These are phyloP conservation scores for Sceloporus tristichus DNA, from an alignment of 2,113 vertebrate genomes.

Conservation along the genomic window DNA sequence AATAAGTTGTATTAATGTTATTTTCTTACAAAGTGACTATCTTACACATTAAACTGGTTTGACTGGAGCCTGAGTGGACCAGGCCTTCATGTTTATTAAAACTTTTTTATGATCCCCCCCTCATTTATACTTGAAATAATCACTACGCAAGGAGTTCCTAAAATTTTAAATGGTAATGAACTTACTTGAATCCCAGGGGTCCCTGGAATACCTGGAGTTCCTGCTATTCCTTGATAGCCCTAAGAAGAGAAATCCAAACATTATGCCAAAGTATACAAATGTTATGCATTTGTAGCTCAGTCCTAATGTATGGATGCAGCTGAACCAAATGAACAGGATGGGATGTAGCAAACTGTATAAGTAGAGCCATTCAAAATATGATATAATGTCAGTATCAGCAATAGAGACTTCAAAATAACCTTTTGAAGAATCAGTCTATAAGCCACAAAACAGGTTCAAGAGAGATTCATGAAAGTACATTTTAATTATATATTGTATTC, in stretches of 20 bases:
- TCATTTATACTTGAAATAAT: background rate
- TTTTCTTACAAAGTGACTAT: no score
- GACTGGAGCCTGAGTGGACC: no score
- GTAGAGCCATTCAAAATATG: background rate
- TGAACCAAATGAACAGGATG: background rate
- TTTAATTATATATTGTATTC: no score
- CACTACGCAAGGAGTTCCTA: conserved; percentile 10
- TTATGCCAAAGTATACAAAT: conserved; percentile 14
- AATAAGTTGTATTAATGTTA: no score
- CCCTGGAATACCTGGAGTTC: conserved; percentile 86
- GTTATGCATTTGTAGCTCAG: background rate
- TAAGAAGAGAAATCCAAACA: conserved; percentile 66
- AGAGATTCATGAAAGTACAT: no score
- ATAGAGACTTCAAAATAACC: background rate
- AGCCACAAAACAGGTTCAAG: background rate
- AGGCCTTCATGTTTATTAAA: no score
- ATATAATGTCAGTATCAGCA: background rate
- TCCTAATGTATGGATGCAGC: background rate
- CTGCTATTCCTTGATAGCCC: conserved; percentile 88
- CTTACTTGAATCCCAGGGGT: conserved; percentile 86
- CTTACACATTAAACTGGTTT: no score
- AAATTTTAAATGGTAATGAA: background rate
- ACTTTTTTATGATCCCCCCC: background rate
- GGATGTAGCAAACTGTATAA: background rate
- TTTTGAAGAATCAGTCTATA: background rate